Percentiles rank a stretch among this genome's conserved stretches.
Conservation (phyloP, 37 sponge, comb jelly and placozoan genomes). For the Corticium candelabrum region DNA sequence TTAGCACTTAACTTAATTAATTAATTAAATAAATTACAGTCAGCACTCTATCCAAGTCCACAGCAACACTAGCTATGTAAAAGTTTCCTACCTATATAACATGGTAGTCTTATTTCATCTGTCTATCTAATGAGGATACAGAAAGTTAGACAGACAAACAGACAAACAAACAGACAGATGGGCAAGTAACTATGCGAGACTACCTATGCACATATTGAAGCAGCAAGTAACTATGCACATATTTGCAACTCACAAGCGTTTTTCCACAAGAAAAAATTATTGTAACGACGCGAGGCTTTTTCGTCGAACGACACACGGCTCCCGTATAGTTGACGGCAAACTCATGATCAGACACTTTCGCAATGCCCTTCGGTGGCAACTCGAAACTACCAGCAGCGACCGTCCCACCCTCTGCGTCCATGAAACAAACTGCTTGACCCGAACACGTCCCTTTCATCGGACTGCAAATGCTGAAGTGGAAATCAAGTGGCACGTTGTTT, state of each 20-base stretch:
- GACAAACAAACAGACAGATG: too few species aligned
- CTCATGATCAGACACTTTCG: neutral
- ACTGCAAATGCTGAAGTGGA: neutral
- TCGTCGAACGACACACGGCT: neutral
- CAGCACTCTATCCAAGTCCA: too few species aligned
- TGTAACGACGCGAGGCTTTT: neutral
- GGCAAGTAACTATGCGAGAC: too few species aligned
- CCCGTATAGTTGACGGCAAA: neutral
- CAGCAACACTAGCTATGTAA: too few species aligned
- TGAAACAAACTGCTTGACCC: neutral
- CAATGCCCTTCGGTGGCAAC: neutral
- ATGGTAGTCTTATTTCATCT: too few species aligned
- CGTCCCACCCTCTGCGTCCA: neutral
- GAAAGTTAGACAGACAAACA: too few species aligned
- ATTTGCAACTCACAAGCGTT: neutral
- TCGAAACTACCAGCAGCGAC: neutral
- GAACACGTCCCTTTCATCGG: neutral
- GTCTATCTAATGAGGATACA: too few species aligned
- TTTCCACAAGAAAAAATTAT: neutral
- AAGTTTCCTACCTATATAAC: too few species aligned
- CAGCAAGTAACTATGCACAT: too few species aligned
- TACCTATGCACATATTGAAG: too few species aligned
- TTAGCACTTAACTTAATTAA: too few species aligned
- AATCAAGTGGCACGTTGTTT: neutral
- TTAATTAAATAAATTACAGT: too few species aligned